Percentiles rank a stretch among this genome's conserved stretches.
These are phyloP conservation scores for Haliaeetus leucogaster DNA, from an alignment of 2,113 vertebrate genomes.

Conservation along the genomic window DNA sequence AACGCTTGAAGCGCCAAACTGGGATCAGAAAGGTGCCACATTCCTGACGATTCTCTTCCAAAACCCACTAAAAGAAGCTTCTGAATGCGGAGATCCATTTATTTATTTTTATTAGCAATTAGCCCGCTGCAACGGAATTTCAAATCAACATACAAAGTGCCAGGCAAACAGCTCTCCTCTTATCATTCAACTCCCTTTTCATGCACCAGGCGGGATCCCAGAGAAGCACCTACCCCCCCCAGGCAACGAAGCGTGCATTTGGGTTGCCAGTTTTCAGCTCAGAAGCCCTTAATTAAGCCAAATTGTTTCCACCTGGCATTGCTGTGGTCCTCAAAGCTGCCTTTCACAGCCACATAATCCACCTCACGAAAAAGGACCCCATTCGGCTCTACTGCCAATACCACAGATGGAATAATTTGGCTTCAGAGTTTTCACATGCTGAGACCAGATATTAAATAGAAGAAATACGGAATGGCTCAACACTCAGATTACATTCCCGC, in stretches of 20 bases:
- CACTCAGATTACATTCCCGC: slow-evolving; percentile 53
- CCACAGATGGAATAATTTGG: slow-evolving; percentile 46
- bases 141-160: background rate
- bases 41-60: background rate
- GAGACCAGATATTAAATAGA: slow-evolving; percentile 67
- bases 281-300: slow-evolving; percentile 27
- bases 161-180: background rate
- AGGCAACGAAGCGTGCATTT: background rate
- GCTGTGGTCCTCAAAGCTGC: background rate
- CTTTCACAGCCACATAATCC: slow-evolving; percentile 39
- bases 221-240: fast-evolving
- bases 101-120: background rate
- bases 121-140: background rate
- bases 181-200: background rate
- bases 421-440: slow-evolving; percentile 62
- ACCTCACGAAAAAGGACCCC: slow-evolving; percentile 29
- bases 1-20: fast-evolving
- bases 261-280: background rate
- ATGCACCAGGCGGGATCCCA: fast-evolving
- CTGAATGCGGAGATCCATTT: background rate
- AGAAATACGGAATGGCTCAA: background rate
- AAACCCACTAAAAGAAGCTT: background rate
- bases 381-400: background rate
- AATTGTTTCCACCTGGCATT: slow-evolving; percentile 48
- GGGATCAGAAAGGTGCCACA: background rate